phyloP scores from a whole-genome alignment of 2,888 invertebrate species.

The Pilophorus perplexus region DNA sequence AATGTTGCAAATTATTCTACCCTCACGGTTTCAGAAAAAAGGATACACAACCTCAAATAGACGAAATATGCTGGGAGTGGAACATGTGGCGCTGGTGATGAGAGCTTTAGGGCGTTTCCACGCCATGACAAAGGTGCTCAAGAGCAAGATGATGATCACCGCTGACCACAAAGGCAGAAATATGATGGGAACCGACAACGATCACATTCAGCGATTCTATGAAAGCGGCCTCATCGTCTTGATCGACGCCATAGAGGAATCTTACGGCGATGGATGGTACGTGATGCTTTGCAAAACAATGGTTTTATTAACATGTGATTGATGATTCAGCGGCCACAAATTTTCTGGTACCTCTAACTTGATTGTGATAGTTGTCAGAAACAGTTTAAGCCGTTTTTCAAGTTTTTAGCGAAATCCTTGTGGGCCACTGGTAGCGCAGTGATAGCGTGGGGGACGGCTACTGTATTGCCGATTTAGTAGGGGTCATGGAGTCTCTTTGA shows the following conservation, averaged over 20 bases:
- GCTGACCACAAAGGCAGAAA: background rate
- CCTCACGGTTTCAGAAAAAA: background rate
- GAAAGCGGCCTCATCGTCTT: background rate
- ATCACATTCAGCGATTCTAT: background rate
- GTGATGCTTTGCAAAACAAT: background rate
- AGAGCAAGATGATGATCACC: background rate
- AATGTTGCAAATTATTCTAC: background rate
- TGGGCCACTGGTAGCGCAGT: no score
- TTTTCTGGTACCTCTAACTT: no score
- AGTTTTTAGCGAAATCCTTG: no score
- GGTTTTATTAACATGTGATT: no score
- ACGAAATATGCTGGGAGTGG: background rate
- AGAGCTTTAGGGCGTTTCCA: constrained; percentile 6
- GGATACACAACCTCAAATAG: background rate
- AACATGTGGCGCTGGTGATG: background rate
- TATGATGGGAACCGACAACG: background rate
- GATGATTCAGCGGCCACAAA: no score
- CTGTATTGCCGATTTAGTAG: no score
- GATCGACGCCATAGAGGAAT: background rate
- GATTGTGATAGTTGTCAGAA: no score
- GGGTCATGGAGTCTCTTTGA: no score
- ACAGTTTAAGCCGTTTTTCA: no score
- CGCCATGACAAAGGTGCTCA: constrained; percentile 2
- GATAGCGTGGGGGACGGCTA: no score
- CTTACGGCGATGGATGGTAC: background rate